Base-by-base conservation (phyloP, 64 coral and sea anemone genomes). In the Acropora yongei region DNA sequence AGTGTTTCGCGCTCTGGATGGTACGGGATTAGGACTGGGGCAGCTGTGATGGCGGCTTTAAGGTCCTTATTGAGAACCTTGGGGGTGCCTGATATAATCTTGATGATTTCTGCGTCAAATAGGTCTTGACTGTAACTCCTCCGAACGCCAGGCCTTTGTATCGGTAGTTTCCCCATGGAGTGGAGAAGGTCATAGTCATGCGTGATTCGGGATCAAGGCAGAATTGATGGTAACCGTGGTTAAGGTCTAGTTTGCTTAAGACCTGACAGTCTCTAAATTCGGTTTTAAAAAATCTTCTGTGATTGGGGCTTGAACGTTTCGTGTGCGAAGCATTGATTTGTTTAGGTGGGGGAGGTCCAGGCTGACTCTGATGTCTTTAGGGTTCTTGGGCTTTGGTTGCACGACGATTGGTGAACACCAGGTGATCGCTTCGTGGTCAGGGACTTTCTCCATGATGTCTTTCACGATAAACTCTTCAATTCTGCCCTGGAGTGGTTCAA, bases 191-290 rank as follows among this genome's bases (percentile, higher is more conserved):
- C 83, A 82, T 93, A 16, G 20, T 73, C 63, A 65, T 87, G 40
- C 89, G 63, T 49, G 78, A 96, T 82, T 96, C 83, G 43, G 91
- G 65, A 46, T 96, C 89, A 4, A 96, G 83, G 47, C 75, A 49
- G 79, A 96, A 96, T 60, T 93, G 87, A 49, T 93, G 90, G 67
- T 93, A 96, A 0, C 95, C 87, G 18, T 96, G 95, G 55, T 96
- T 96, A 66, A 89, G 69, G 42, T 96, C 80, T 10, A 96, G 20
- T 77, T 93, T 93, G 76, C 88, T 93, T 7, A 93, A 96, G 12
- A 93, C 48, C 66, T 80, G 83, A 72, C 88, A 95, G 46, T 63
- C 93, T 48, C 74, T 83, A 68, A 85, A 91, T 68, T 44, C 60
- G 11, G 50, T n/a, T 16, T 30, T 53, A 87, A 61, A 41, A 93